phyloP scores from a whole-genome alignment of 2,113 vertebrate species.

The Lucifuga dentata region DNA sequence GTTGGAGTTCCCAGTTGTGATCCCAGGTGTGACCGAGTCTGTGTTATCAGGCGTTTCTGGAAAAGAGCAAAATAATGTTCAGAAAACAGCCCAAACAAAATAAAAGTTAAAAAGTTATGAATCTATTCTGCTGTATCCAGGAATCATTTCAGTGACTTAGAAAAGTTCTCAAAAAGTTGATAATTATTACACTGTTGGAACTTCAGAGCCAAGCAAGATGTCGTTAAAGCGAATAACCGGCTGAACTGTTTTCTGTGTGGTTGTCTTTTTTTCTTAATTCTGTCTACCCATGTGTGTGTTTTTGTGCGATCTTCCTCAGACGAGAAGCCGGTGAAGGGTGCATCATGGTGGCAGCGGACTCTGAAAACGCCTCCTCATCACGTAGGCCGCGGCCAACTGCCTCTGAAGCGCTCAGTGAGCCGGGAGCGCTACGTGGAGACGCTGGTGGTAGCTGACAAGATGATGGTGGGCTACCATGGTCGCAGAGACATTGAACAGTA shows the following conservation, averaged over 20 bases:
- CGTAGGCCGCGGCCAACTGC: slow-evolving; percentile 89
- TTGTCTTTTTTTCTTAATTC: not conserved
- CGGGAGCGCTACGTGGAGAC: slow-evolving; percentile 97
- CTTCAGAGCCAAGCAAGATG: not conserved
- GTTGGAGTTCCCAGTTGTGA: slow-evolving; percentile 46
- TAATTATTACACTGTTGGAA: not conserved
- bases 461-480: slow-evolving; percentile 99
- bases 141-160: not conserved
- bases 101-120: slow-evolving; percentile 25
- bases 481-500: slow-evolving; percentile 98
- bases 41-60: slow-evolving; percentile 48
- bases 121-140: slow-evolving; percentile 3
- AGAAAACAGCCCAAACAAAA: slow-evolving; percentile 31
- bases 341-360: slow-evolving; percentile 91
- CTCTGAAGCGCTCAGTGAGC: slow-evolving; percentile 95
- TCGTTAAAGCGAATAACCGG: not conserved
- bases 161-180: not conserved
- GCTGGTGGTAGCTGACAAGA: slow-evolving; percentile 96
- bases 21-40: slow-evolving; percentile 52
- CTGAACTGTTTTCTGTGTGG: not conserved
- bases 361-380: slow-evolving; percentile 92
- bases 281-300: slow-evolving; percentile 9
- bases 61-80: slow-evolving; percentile 42
- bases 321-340: slow-evolving; percentile 92
- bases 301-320: slow-evolving; percentile 75